Base-by-base conservation (phyloP, 53 echinoderm and acorn worm species). In the Astropecten irregularis region DNA sequence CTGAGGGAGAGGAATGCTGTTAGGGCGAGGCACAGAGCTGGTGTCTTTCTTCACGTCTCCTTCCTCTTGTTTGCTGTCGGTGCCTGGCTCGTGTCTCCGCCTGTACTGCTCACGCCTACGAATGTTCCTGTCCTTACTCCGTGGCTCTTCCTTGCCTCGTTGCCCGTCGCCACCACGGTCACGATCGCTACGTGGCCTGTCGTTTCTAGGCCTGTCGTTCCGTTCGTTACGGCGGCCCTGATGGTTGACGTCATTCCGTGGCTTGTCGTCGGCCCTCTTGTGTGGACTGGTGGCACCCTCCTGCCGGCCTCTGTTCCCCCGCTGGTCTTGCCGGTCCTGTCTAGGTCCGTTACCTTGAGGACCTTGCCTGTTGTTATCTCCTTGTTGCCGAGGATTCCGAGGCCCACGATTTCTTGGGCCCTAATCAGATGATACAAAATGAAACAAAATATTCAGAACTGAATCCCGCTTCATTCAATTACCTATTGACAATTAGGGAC, bases 21-120 rank as follows among this genome's bases (percentile, higher is more conserved):
- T 28, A 0, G 76, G 76, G 29, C 42, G 58, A 20, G 56, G 61
- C 21, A 63, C 63, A 29, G 79, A n/a, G 34, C 18, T 32, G 4
- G 37, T 53, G 30, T 49, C 39, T 18, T 60, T 56, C 23, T 73
- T 90, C 50, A 21, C 31, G 22, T 28, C 76, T 34, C 40, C 58
- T 3, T 22, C 56, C n/a, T 25, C 50, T 54, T 20, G 72, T 23
- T 82, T 87, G 8, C 32, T 38, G 25, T 61, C 32, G 48, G 33
- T 68, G 4, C 35, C 71, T 14, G 67, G 51, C 28, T 83, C 66
- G 53, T 91, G 84, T 29, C 83, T 50, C 39, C 58, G 40, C 22
- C 86, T 81, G 76, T 91, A 72, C 56, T 86, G 86, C 73, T 90
- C 86, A 28, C 86, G 82, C 5, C 86, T 46, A 22, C 86, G 82